A percentile compares a stretch with the other conserved stretches of the same genome.
Conservation (phyloP, 2,113 vertebrate species). For the Pelodiscus sinensis region DNA sequence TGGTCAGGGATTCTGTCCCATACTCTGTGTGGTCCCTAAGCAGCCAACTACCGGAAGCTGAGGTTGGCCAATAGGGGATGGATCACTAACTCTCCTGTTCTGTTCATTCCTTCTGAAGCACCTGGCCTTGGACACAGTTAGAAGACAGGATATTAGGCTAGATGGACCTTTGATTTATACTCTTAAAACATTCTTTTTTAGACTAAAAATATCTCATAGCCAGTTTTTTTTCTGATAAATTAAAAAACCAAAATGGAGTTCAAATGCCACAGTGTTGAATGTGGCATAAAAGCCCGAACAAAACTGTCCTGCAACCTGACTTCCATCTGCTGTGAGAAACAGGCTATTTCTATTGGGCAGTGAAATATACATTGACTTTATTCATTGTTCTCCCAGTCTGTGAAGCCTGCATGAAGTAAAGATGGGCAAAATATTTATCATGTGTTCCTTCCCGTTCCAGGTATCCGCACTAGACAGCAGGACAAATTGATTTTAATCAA, state of each 20-base stretch:
- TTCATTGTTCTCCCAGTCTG: background rate
- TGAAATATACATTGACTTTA: background rate
- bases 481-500: background rate
- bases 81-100: background rate
- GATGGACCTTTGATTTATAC: background rate
- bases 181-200: background rate
- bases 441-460: background rate
- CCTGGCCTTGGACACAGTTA: background rate
- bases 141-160: background rate
- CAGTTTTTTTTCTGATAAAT: background rate
- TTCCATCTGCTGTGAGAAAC: conserved; percentile 13
- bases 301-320: background rate
- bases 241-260: background rate
- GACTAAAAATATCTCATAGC: background rate
- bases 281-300: background rate
- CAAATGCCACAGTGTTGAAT: background rate
- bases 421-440: background rate
- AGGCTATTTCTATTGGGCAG: background rate
- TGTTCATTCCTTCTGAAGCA: background rate
- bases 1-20: background rate
- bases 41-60: background rate
- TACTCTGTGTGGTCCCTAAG: background rate
- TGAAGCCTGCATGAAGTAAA: background rate
- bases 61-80: background rate
- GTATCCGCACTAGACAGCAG: background rate